A percentile compares a stretch with the other conserved stretches of the same genome.
Conservation (phyloP, 1,140 invertebrate species). For the Lepidurus packardi region DNA sequence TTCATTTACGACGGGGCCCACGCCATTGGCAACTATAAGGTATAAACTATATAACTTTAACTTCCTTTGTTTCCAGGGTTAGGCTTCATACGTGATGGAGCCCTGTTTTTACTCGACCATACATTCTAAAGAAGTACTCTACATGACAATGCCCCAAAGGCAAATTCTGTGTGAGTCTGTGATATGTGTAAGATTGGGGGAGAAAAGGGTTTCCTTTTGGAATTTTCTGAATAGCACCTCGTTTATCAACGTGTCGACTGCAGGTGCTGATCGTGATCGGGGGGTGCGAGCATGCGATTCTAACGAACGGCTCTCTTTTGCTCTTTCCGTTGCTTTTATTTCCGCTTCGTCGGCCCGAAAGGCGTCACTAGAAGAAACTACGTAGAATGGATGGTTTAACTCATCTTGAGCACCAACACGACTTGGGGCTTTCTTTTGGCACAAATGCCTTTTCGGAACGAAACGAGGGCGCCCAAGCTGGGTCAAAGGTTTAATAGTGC, state of each 20-base stretch:
- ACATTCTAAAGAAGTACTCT: too few relatives aligned
- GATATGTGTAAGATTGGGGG: too few relatives aligned
- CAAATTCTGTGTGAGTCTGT: too few relatives aligned
- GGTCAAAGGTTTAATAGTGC: background rate
- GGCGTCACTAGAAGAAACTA: background rate
- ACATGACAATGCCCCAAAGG: too few relatives aligned
- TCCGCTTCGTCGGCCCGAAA: background rate
- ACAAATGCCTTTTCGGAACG: background rate
- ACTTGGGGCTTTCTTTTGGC: background rate
- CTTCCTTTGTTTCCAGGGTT: too few relatives aligned
- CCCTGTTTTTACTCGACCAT: too few relatives aligned
- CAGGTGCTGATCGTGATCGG: conserved; percentile 17
- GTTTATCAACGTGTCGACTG: conserved; percentile 1
- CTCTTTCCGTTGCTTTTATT: background rate
- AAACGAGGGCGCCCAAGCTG: background rate
- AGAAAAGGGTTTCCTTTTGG: background rate
- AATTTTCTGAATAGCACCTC: background rate
- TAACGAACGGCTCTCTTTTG: background rate
- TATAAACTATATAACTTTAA: conserved; percentile 45
- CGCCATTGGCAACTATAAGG: conserved; percentile 76
- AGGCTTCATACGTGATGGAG: too few relatives aligned
- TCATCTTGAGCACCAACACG: background rate
- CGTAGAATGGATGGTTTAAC: background rate
- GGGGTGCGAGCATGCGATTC: background rate
- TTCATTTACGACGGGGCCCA: conserved; percentile 88